A percentile compares a stretch with the other conserved stretches of the same genome.
phyloP scores from a whole-genome alignment of 1,140 invertebrate genomes.

The Acromyrmex charruanus region DNA sequence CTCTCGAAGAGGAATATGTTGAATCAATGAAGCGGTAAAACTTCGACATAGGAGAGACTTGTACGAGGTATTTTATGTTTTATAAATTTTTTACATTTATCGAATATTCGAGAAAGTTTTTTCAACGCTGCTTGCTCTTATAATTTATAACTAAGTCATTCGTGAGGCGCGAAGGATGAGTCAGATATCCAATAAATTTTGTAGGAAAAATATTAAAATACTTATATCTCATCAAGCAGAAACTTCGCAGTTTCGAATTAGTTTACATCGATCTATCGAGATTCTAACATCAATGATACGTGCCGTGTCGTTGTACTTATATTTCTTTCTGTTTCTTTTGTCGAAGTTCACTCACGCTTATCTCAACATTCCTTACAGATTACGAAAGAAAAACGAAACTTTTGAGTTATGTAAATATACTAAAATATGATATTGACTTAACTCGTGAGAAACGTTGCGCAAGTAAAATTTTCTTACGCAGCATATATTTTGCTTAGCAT shows the following conservation, averaged over 20 bases:
- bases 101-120: not conserved
- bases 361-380: not conserved
- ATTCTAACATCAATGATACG: not conserved
- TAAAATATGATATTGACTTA: not conserved
- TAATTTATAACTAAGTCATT: slow-evolving; percentile 23
- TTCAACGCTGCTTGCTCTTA: not conserved
- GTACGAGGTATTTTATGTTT: not conserved
- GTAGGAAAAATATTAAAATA: not conserved
- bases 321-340: not conserved
- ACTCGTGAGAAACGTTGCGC: not conserved
- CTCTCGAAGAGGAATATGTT: not conserved
- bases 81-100: slow-evolving; percentile 1
- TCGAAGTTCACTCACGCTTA: not conserved
- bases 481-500: not conserved
- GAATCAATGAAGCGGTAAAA: not conserved
- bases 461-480: slow-evolving; percentile 10
- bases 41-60: not conserved
- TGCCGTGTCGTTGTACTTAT: not conserved
- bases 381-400: not conserved
- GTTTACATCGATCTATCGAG: not conserved
- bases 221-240: not conserved
- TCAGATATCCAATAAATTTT: not conserved
- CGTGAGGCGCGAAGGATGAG: not conserved
- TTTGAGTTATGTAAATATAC: too few species aligned
- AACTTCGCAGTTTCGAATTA: slow-evolving; percentile 11